Evolutionary conservation across 2,113 vertebrate species (phyloP).

Genomic region (Numenius arquata): DNA sequence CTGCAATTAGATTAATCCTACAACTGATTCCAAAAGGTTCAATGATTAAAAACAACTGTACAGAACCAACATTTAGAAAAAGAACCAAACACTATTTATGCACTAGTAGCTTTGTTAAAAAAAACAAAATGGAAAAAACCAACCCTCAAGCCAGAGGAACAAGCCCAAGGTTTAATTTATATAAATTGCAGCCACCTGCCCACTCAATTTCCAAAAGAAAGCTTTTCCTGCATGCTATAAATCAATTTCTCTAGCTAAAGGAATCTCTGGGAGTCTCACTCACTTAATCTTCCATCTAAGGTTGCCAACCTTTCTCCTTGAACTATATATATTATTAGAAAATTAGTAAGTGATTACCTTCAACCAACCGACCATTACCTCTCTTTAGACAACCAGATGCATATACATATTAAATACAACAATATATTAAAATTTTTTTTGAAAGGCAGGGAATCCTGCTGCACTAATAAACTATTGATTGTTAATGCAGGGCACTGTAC

Average conservation of each 20-base stretch:
- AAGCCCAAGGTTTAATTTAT: conserved; percentile 36
- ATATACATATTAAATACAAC: not conserved
- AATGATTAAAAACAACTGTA: not conserved
- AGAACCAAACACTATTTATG: not conserved
- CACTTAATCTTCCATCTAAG: conserved; percentile 11
- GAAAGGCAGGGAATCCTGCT: not conserved
- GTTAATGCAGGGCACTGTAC: not conserved
- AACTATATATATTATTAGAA: not conserved
- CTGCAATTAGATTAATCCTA: conserved; percentile 10
- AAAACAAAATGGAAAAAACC: not conserved
- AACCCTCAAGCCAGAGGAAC: not conserved
- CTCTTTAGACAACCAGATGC: not conserved
- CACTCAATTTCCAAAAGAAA: conserved; percentile 8
- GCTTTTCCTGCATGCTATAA: conserved; percentile 6
- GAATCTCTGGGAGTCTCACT: not conserved
- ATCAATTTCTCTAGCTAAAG: conserved; percentile 24
- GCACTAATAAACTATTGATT: not conserved
- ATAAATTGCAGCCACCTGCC: conserved; percentile 54
- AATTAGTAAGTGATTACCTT: not conserved
- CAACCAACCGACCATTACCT: not conserved
- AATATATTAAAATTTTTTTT: not conserved
- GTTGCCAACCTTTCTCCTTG: not conserved
- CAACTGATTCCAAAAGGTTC: conserved; percentile 26
- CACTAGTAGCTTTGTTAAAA: conserved; percentile 14
- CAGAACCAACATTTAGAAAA: not conserved